Base-by-base conservation (phyloP, 2,888 invertebrate genomes). In the Caenorhabditis imperialis region DNA sequence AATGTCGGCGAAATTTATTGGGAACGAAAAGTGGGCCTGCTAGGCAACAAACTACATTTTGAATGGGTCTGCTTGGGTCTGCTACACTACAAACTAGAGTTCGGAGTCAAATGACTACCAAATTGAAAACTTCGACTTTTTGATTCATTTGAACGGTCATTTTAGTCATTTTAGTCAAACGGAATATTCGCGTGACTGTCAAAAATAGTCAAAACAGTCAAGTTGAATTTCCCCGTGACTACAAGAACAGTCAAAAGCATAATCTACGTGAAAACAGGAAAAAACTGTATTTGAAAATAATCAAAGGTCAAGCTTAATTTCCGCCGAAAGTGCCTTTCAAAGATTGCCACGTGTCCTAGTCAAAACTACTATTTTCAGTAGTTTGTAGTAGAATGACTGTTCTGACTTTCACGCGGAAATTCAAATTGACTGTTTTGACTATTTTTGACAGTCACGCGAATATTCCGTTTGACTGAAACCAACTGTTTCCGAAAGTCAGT, bases 11-110 rank as follows among this genome's bases (percentile, higher is more conserved):
- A n/a, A n/a, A n/a, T n/a, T n/a, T n/a, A n/a, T n/a, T n/a, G n/a
- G n/a, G n/a, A n/a, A n/a, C n/a, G n/a, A n/a, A n/a, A n/a, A n/a
- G 6, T 30, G 30, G 33, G 50, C 33, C 35, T 35, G 18, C 18
- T 30, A 33, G 35, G 7, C 4, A 1, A 25, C 16, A 3, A 47
- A 30, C 30, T 30, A 30, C 30, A 30, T 7, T n/a, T n/a, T 14
- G 7, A 12, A 23, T 23, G 22, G 20, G 23, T 23, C 23, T 23
- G 23, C 45, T 25, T 47, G 23, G 20, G 45, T 12, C 10, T 22
- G 45, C 45, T 22, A 45, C 22, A 23, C 45, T 45, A 45, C 45
- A 45, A 45, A 45, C 45, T 45, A 45, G 22, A 45, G n/a, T n/a
- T 23, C 6, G n/a, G n/a, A n/a, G n/a, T n/a, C n/a, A n/a, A n/a